phyloP scores from a whole-genome alignment of 1,140 invertebrate genomes.

The Acromyrmex echinatior region DNA sequence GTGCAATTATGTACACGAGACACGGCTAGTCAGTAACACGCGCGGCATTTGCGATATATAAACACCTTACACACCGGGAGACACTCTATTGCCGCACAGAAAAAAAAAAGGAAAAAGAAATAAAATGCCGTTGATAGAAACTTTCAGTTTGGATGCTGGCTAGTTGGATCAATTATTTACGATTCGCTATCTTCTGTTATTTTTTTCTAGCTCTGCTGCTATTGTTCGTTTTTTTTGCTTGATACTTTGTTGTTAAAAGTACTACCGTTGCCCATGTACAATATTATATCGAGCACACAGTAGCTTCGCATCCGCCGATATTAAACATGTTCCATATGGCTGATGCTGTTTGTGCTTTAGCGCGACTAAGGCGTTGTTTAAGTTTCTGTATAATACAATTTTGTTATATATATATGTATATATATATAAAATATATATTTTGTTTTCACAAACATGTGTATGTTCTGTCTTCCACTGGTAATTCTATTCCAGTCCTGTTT shows the following conservation, averaged over 20 bases:
- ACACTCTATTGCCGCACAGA: conserved; percentile 6
- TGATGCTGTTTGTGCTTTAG: conserved; percentile 59
- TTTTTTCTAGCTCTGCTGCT: conserved; percentile 51
- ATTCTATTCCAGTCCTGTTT: conserved; percentile 50
- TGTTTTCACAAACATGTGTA: conserved; percentile 67
- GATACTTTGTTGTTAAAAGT: conserved; percentile 61
- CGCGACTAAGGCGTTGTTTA: conserved; percentile 54
- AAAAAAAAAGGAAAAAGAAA: neutral
- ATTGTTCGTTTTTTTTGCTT: conserved; percentile 67
- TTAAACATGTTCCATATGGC: conserved; percentile 60
- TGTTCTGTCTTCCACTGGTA: conserved; percentile 51
- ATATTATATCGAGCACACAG: conserved; percentile 47
- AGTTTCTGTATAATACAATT: conserved; percentile 52
- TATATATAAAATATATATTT: conserved; percentile 70
- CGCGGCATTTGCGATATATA: conserved; percentile 28
- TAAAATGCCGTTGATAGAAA: conserved; percentile 27
- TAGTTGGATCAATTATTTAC: conserved; percentile 30
- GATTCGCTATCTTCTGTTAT: conserved; percentile 35
- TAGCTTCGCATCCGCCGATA: conserved; percentile 54
- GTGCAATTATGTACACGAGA: conserved; percentile 24
- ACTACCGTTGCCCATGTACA: conserved; percentile 44
- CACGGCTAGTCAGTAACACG: conserved; percentile 15
- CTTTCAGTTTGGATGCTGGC: conserved; percentile 59
- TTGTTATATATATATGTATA: conserved; percentile 51
- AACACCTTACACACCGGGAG: conserved; percentile 30